phyloP scores from a whole-genome alignment of 1,140 invertebrate genomes.

The Cherax destructor region DNA sequence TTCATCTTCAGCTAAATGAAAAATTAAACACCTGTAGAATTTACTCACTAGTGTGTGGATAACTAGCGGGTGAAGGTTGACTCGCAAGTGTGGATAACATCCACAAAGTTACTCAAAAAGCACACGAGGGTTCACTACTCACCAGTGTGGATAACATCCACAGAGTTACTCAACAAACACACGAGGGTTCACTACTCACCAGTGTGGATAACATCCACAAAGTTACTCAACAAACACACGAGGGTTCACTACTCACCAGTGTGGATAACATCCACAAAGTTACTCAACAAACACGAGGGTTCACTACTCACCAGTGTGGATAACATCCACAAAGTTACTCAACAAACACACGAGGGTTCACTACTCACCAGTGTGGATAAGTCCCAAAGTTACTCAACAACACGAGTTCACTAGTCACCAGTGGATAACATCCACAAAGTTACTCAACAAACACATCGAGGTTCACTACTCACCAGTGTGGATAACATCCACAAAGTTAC shows the following conservation, averaged over 20 bases:
- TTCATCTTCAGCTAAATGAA: no score
- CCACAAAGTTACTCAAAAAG: no score
- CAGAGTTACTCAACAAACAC: no score
- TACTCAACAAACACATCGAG: no score
- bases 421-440: constrained; percentile 77
- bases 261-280: constrained; percentile 82
- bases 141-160: constrained; percentile 93
- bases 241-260: constrained; percentile 85
- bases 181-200: constrained; percentile 81
- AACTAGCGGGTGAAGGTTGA: no score
- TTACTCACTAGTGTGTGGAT: no score
- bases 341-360: no score
- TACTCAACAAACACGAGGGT: no score
- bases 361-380: constrained; percentile 95
- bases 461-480: constrained; percentile 90
- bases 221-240: no score
- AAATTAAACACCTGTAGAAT: no score
- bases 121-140: constrained; percentile 75
- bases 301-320: constrained; percentile 93
- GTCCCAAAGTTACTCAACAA: no score
- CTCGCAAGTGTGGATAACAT: no score
- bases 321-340: constrained; percentile 75
- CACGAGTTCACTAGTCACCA: constrained; percentile 81
- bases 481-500: constrained; percentile 77
- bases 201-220: constrained; percentile 86